Evolutionary conservation across 2,888 invertebrate species (phyloP).

Genomic region (Mantis religiosa): DNA sequence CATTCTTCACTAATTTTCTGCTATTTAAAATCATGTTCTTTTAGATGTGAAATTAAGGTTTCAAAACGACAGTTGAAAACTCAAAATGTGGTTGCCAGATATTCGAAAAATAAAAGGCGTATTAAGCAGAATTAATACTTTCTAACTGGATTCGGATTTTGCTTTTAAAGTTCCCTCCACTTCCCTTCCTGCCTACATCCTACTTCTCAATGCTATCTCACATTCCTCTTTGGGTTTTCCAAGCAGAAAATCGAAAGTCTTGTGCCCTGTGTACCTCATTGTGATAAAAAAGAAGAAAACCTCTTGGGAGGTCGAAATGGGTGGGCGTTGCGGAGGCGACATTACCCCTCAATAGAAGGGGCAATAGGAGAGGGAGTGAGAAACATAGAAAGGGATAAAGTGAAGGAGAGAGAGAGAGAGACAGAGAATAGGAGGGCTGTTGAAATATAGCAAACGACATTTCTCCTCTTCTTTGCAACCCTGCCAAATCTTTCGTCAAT

Average conservation of each 20-base stretch:
- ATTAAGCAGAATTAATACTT: background rate
- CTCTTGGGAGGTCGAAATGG: background rate
- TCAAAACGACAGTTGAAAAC: background rate
- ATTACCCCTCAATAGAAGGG: background rate
- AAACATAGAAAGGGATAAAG: background rate
- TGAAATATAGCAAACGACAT: background rate
- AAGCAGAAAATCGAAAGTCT: background rate
- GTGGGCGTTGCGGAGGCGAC: background rate
- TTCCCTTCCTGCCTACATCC: background rate
- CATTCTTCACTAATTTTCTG: too few relatives aligned
- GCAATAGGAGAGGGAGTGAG: background rate
- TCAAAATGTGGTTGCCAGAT: background rate
- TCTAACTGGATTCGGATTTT: background rate
- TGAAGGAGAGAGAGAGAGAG: background rate
- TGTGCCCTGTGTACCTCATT: background rate
- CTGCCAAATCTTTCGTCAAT: background rate
- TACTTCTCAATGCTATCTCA: background rate
- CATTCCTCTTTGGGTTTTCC: background rate
- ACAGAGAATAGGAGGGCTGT: background rate
- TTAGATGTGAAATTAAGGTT: background rate
- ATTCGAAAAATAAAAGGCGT: background rate
- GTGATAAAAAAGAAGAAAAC: background rate
- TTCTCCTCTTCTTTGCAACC: background rate
- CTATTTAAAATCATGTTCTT: background rate
- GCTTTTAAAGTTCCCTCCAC: background rate